Evolutionary conservation across 2,113 vertebrate species (phyloP), one percentile per base, ranked within the genome.

Genomic region (Pluvialis apricaria): DNA sequence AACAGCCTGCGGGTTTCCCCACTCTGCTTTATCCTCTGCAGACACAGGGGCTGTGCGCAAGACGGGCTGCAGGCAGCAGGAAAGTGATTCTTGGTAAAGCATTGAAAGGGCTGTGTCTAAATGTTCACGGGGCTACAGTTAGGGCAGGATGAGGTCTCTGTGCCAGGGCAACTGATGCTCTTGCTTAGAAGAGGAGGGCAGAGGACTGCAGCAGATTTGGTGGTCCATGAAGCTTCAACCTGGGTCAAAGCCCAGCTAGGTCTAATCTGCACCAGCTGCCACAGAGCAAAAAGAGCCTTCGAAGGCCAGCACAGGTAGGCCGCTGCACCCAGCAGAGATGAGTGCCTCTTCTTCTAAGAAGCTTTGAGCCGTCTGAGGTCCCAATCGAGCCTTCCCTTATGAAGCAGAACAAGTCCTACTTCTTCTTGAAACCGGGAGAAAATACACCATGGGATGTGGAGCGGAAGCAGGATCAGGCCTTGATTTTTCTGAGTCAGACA

Each of bases 111-210:
- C 28, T 51, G 38, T 10, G 15, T 32, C 26, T 76, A 3, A 29
- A 11, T 0, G 0, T 11, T 38, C 9, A 0, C 5, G 32, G n/a
- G 60, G 32, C 15, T 61, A 15, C n/a, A 36, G 0, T 22, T 3
- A 15, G 71, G 44, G 52, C 12, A 77, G 57, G n/a, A 34, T 40
- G 65, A 51, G n/a, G 38, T 47, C 7, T n/a, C 19, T 40, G 7
- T 20, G 40, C 44, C 73, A 49, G 40, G 32, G 26, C 55, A 51
- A 22, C 5, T 5, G 55, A 7, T 55, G 62, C 9, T 73, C 7
- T 34, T 47, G 32, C 36, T 78, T 26, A 62, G 61, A 24, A 19
- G 16, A 38, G 31, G 34, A 44, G 34, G 29, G 20, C 44, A 72
- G 18, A 29, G 18, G 25, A 18, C 10, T 25, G 54, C 14, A 54